These are phyloP conservation scores for Anguilla anguilla DNA, from an alignment of 2,797 vertebrate species.

Conservation along the genomic window DNA sequence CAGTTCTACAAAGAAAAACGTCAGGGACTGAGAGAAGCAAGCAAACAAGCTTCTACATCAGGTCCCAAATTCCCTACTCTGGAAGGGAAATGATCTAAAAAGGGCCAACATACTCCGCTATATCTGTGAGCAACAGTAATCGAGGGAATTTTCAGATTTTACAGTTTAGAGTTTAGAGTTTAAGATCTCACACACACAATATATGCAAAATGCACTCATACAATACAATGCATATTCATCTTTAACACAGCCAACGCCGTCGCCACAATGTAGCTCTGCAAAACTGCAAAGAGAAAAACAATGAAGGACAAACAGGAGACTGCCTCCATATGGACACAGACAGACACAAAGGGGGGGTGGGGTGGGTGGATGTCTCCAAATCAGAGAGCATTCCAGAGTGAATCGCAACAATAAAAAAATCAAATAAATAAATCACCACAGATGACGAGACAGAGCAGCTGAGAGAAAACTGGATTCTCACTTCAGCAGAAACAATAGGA, in stretches of 20 bases:
- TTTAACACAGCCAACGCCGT: conserved; percentile 28
- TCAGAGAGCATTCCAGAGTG: not conserved
- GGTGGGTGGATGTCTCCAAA: not conserved
- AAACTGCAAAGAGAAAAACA: conserved; percentile 25
- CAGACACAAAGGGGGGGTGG: not conserved
- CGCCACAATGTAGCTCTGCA: conserved; percentile 11
- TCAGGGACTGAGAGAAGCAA: conserved; percentile 23
- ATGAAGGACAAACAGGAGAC: conserved; percentile 19
- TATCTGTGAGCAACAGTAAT: conserved; percentile 23
- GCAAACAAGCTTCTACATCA: conserved; percentile 4
- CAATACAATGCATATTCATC: not conserved
- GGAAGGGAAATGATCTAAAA: not conserved
- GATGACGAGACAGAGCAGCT: not conserved
- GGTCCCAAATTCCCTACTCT: not conserved
- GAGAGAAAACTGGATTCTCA: not conserved
- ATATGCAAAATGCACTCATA: not conserved
- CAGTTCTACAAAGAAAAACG: conserved; percentile 12
- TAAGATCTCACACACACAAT: conserved; percentile 9
- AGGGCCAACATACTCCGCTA: not conserved
- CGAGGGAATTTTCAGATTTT: conserved; percentile 10
- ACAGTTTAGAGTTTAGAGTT: not conserved
- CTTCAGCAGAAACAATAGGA: not conserved
- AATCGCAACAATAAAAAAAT: not conserved
- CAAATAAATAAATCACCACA: not conserved
- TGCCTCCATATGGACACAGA: conserved; percentile 18